A percentile compares a stretch with the other conserved stretches of the same genome.
Evolutionary conservation across 1,140 invertebrate genomes (phyloP).

Genomic region (Panonychus citri): DNA sequence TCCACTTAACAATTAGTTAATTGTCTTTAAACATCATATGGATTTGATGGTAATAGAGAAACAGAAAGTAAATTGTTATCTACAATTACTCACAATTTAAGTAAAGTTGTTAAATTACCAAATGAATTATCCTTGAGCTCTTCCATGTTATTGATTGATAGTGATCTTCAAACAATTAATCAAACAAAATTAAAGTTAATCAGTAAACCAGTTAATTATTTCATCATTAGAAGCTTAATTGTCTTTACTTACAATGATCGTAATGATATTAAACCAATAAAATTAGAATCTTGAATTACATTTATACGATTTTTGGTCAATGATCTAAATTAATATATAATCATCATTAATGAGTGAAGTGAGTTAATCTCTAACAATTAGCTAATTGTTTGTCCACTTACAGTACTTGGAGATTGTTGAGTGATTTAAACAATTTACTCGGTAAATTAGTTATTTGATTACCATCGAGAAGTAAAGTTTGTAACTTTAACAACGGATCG

Average conservation of each 20-base stretch:
- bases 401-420: conserved; percentile 1
- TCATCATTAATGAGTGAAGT: no score
- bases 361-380: no score
- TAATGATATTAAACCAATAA: background rate
- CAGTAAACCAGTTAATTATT: no score
- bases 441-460: background rate
- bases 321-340: background rate
- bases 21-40: background rate
- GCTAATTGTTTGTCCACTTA: background rate
- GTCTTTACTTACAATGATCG: background rate
- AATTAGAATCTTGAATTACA: background rate
- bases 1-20: no score
- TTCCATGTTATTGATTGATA: conserved; percentile 14
- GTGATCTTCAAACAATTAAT: conserved; percentile 12
- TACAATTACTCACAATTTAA: background rate
- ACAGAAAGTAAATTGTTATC: background rate
- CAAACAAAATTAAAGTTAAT: no score
- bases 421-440: background rate
- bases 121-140: background rate
- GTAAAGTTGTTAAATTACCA: background rate
- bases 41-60: background rate
- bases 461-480: background rate
- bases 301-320: background rate
- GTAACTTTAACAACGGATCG: conserved; percentile 3
- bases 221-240: no score